Percentiles rank a stretch among this genome's conserved stretches.
phyloP scores from a whole-genome alignment of 2,113 vertebrate species.

The Gadus macrocephalus region DNA sequence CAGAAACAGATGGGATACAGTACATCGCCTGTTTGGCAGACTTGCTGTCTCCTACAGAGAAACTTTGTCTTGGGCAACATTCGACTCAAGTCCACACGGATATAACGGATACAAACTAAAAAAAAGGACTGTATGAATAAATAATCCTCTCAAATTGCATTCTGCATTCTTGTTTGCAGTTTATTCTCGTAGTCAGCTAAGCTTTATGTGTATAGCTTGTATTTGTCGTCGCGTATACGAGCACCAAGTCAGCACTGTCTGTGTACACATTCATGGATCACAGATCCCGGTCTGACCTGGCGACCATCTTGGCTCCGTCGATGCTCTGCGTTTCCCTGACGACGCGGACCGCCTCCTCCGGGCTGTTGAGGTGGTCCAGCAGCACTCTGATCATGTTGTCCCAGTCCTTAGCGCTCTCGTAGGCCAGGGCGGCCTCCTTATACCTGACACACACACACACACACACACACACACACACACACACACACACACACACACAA shows the following conservation, averaged over 20 bases:
- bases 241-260: not conserved
- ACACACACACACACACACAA: no score
- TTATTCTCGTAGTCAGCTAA: no score
- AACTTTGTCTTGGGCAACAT: no score
- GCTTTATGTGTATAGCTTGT: not conserved
- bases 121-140: no score
- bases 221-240: not conserved
- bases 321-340: constrained; percentile 92
- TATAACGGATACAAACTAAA: no score
- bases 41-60: no score
- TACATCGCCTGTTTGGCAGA: no score
- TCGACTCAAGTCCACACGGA: no score
- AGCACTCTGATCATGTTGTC: constrained; percentile 87
- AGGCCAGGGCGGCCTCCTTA: constrained; percentile 85
- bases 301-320: constrained; percentile 97
- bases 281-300: constrained; percentile 75
- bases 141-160: no score
- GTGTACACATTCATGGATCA: constrained; percentile 15
- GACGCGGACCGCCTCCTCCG: constrained; percentile 87
- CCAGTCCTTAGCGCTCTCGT: constrained; percentile 92
- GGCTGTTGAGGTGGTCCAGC: constrained; percentile 91
- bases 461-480: no score
- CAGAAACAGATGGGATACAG: no score
- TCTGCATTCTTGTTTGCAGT: no score
- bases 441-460: constrained; percentile 69